These are phyloP conservation scores for Sardinella longiceps DNA, from an alignment of 2,797 vertebrate species.

Conservation along the genomic window DNA sequence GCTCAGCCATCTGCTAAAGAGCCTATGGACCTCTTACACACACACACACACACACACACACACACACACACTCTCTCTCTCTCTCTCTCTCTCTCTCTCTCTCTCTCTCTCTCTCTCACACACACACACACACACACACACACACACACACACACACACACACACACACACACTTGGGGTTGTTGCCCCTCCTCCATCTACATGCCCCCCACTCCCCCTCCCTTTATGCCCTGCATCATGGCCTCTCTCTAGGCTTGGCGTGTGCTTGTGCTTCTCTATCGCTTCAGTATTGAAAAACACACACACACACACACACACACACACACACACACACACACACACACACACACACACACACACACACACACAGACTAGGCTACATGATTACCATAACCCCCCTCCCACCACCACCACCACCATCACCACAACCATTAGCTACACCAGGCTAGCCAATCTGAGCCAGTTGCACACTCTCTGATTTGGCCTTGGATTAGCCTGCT, in stretches of 20 bases:
- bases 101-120: no score
- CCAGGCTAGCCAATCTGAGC: no score
- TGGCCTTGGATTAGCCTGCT: background rate
- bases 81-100: no score
- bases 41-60: constrained; percentile 9
- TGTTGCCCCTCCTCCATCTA: background rate
- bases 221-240: constrained; percentile 45
- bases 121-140: constrained; percentile 24
- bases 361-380: no score
- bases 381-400: background rate
- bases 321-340: no score
- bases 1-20: constrained; percentile 33
- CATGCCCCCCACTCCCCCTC: constrained; percentile 26
- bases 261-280: background rate
- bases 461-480: background rate
- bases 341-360: no score
- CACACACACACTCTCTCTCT: background rate
- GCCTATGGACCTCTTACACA: constrained; percentile 26
- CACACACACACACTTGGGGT: background rate
- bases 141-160: background rate
- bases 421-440: background rate
- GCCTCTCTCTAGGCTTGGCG: background rate
- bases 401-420: background rate
- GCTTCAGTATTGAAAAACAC: background rate
- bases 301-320: no score